A percentile compares a stretch with the other conserved stretches of the same genome.
These are phyloP conservation scores for Callopanchax toddi DNA, from an alignment of 2,113 vertebrate genomes.

Conservation along the genomic window DNA sequence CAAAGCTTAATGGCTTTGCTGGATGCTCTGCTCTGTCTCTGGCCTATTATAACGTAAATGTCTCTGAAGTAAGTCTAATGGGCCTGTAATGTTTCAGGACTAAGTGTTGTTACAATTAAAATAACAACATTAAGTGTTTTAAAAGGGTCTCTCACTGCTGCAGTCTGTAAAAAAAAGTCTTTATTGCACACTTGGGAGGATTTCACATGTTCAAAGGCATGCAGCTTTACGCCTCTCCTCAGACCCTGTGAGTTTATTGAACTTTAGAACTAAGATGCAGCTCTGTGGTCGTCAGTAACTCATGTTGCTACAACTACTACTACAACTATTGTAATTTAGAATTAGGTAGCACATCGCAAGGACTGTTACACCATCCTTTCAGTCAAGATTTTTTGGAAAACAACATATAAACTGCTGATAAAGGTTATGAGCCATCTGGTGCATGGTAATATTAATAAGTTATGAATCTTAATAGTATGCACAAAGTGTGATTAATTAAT, in stretches of 20 bases:
- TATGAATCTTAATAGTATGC: too few species aligned
- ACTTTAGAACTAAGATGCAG: background rate
- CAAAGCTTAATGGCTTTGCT: conserved; percentile 65
- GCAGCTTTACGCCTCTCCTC: background rate
- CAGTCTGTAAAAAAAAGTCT: conserved; percentile 28
- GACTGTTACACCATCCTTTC: too few species aligned
- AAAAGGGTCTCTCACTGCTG: conserved; percentile 25
- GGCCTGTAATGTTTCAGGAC: conserved; percentile 11
- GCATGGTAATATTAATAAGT: too few species aligned
- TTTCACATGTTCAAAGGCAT: conserved; percentile 19
- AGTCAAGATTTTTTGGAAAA: too few species aligned
- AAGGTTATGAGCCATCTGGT: too few species aligned
- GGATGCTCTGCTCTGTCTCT: conserved; percentile 62
- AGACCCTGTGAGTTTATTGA: background rate
- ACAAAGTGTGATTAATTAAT: too few species aligned
- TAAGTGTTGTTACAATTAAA: conserved; percentile 25
- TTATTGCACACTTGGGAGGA: conserved; percentile 15
- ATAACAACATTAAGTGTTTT: conserved; percentile 23
- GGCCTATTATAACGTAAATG: conserved; percentile 47
- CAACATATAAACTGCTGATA: too few species aligned
- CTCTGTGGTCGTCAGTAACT: background rate
- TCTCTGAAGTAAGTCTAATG: conserved; percentile 29
- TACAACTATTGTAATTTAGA: too few species aligned
- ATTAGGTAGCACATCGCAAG: background rate
- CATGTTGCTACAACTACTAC: too few species aligned